Evolutionary conservation across 2,113 vertebrate genomes (phyloP).

Genomic region (Platycercus adscitus): DNA sequence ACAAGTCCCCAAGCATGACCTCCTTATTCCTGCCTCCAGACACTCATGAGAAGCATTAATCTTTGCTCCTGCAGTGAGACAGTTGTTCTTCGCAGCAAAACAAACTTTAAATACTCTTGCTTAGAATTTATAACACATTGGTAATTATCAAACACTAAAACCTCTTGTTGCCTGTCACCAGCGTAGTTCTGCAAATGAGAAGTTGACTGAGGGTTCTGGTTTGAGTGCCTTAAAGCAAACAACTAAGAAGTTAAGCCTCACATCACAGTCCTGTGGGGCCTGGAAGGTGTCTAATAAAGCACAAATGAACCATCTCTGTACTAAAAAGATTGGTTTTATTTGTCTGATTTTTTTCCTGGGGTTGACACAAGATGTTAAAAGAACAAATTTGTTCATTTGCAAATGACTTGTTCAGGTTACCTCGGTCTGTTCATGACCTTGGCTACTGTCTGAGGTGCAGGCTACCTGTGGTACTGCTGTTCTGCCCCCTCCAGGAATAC

Average conservation of each 20-base stretch:
- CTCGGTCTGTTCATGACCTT: not conserved
- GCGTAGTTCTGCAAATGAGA: not conserved
- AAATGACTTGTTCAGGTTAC: not conserved
- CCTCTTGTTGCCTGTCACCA: not conserved
- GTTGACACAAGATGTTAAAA: not conserved
- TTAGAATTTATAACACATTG: rapidly evolving
- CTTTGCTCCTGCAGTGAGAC: not conserved
- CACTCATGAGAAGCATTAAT: not conserved
- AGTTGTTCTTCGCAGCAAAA: not conserved
- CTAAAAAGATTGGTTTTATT: not conserved
- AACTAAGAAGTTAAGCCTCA: not conserved
- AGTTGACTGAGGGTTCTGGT: not conserved
- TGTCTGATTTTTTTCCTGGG: not conserved
- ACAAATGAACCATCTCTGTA: not conserved
- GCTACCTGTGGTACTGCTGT: not conserved
- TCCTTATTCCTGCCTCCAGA: not conserved
- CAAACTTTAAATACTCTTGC: not conserved
- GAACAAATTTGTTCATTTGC: not conserved
- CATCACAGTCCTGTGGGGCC: not conserved
- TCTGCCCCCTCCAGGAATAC: not conserved
- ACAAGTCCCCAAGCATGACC: not conserved
- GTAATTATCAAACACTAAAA: not conserved
- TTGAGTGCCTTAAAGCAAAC: not conserved
- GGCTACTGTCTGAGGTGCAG: not conserved
- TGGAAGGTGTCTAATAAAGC: not conserved